phyloP scores from a whole-genome alignment of 2,888 invertebrate species.

The Pyrocoelia pectoralis region DNA sequence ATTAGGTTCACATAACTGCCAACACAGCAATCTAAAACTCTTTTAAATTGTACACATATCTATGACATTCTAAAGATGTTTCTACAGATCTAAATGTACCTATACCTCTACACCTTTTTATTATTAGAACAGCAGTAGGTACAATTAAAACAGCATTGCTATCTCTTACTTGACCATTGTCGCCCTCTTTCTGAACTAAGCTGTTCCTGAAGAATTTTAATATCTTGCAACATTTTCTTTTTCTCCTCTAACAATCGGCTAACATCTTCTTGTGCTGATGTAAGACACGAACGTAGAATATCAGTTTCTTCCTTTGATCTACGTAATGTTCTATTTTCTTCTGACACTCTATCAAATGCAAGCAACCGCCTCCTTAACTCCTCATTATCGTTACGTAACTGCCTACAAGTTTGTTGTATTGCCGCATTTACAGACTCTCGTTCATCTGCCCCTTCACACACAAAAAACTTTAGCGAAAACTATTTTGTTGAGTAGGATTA shows the following conservation, averaged over 20 bases:
- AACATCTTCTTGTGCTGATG: conserved; percentile 79
- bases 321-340: conserved; percentile 65
- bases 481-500: no score
- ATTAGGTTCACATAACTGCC: not conserved
- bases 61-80: not conserved
- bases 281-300: conserved; percentile 66
- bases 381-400: conserved; percentile 69
- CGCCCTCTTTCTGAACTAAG: conserved; percentile 50
- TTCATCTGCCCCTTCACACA: conserved; percentile 19
- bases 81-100: conserved; percentile 16
- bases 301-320: conserved; percentile 68
- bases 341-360: conserved; percentile 67
- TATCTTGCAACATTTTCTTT: conserved; percentile 73
- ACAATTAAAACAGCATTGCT: conserved; percentile 76
- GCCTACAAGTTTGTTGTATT: conserved; percentile 59
- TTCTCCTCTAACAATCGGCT: conserved; percentile 77
- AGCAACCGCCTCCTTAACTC: conserved; percentile 68
- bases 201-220: conserved; percentile 72
- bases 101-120: conserved; percentile 44
- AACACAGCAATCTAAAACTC: not conserved
- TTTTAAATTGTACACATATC: not conserved
- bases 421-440: conserved; percentile 50
- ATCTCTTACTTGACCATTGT: conserved; percentile 68
- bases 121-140: conserved; percentile 67
- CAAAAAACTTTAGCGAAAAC: not conserved